phyloP scores from a whole-genome alignment of 2,888 invertebrate species.

The Plagodis dolabraria region DNA sequence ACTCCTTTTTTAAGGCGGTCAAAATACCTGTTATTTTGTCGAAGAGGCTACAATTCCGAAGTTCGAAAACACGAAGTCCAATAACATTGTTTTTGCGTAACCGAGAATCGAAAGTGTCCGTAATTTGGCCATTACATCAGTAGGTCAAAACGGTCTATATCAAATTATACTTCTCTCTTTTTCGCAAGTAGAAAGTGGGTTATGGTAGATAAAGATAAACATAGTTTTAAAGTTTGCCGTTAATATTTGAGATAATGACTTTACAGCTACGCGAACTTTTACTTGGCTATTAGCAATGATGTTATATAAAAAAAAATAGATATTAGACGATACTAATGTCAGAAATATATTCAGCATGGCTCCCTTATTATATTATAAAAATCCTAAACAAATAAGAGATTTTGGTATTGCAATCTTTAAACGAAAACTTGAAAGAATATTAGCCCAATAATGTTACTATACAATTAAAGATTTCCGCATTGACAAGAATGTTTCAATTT shows the following conservation, averaged over 20 bases:
- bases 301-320: no score
- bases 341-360: no score
- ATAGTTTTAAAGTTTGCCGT: slow-evolving; percentile 16
- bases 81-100: slow-evolving; percentile 13
- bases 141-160: slow-evolving; percentile 22
- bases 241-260: slow-evolving; percentile 12
- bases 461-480: no score
- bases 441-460: no score
- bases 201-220: slow-evolving; percentile 16
- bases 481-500: no score
- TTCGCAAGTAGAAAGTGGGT: slow-evolving; percentile 19
- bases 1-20: no score
- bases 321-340: no score
- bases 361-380: no score
- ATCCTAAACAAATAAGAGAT: no score
- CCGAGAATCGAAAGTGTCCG: slow-evolving; percentile 21
- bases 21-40: not conserved
- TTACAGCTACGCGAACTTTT: slow-evolving; percentile 14
- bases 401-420: no score
- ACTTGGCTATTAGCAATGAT: not conserved
- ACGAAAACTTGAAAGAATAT: no score
- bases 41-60: not conserved
- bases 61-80: not conserved
- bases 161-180: slow-evolving; percentile 21
- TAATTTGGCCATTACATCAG: slow-evolving; percentile 10